Percentiles rank a stretch among this genome's conserved stretches.
phyloP scores from a whole-genome alignment of 2,888 invertebrate species.

The Autographa pulchrina region DNA sequence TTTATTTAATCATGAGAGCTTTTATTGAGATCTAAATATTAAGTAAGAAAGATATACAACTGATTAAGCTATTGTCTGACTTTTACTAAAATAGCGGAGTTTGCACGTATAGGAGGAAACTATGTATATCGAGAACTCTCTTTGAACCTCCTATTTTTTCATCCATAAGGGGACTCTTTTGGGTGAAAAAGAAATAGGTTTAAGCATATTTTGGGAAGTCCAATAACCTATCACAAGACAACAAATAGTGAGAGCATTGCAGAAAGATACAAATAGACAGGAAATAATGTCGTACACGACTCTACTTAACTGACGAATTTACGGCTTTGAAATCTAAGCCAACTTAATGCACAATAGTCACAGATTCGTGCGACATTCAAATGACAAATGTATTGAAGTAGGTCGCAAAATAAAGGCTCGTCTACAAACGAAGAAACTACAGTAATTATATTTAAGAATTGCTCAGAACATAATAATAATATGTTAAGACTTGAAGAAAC shows the following conservation, averaged over 20 bases:
- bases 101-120: too few species aligned
- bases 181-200: too few species aligned
- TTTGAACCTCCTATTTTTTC: too few species aligned
- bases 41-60: too few species aligned
- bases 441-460: conserved; percentile 20
- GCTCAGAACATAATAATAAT: conserved; percentile 1
- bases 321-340: background rate
- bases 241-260: background rate
- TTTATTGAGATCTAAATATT: too few species aligned
- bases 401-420: conserved; percentile 12
- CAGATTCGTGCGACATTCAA: conserved; percentile 16
- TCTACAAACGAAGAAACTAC: conserved; percentile 9
- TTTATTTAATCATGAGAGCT: too few species aligned
- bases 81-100: too few species aligned
- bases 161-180: too few species aligned
- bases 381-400: conserved; percentile 16
- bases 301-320: conserved; percentile 6
- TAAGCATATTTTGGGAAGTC: too few species aligned
- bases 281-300: background rate
- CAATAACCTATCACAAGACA: background rate
- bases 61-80: too few species aligned
- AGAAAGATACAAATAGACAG: background rate
- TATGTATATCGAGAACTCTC: too few species aligned
- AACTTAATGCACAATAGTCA: conserved; percentile 1
- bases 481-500: conserved; percentile 16